Percentiles rank a stretch among this genome's conserved stretches.
These are phyloP conservation scores for Pseudococcus viburni DNA, from an alignment of 2,888 invertebrate genomes.

Conservation along the genomic window DNA sequence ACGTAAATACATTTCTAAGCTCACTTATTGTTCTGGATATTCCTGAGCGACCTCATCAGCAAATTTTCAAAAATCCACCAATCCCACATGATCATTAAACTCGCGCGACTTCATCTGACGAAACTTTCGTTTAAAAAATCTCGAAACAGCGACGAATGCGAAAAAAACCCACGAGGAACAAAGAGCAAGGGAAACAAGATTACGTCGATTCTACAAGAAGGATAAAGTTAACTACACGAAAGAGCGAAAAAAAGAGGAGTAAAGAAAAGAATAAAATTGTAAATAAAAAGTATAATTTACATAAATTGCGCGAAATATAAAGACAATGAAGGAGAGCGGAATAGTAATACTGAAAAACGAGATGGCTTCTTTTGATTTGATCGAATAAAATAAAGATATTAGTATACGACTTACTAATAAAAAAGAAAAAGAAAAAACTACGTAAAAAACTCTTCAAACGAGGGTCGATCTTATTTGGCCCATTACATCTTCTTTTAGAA, in stretches of 20 bases:
- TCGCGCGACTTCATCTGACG: not conserved
- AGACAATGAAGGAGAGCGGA: constrained; percentile 42
- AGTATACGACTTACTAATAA: constrained; percentile 56
- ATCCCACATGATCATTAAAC: not conserved
- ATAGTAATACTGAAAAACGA: constrained; percentile 53
- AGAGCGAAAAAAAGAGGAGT: not conserved
- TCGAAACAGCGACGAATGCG: not conserved
- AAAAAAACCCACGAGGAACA: not conserved
- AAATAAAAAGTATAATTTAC: constrained; percentile 62
- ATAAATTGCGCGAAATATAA: constrained; percentile 59
- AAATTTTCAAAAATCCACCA: not conserved
- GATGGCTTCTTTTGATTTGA: constrained; percentile 62
- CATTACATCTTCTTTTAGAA: constrained; percentile 43
- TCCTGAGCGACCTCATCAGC: not conserved
- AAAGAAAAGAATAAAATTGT: constrained; percentile 37
- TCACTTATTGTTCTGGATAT: not conserved
- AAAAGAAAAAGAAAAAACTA: not conserved
- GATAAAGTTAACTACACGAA: constrained; percentile 28
- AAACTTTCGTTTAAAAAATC: not conserved
- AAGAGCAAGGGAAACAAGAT: not conserved
- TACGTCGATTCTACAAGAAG: not conserved
- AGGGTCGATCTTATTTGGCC: constrained; percentile 58
- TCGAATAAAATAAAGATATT: constrained; percentile 63
- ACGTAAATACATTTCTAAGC: not conserved
- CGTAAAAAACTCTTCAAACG: constrained; percentile 19